A percentile compares a stretch with the other conserved stretches of the same genome.
phyloP scores from a whole-genome alignment of 2,113 vertebrate genomes.

The Siniperca chuatsi region DNA sequence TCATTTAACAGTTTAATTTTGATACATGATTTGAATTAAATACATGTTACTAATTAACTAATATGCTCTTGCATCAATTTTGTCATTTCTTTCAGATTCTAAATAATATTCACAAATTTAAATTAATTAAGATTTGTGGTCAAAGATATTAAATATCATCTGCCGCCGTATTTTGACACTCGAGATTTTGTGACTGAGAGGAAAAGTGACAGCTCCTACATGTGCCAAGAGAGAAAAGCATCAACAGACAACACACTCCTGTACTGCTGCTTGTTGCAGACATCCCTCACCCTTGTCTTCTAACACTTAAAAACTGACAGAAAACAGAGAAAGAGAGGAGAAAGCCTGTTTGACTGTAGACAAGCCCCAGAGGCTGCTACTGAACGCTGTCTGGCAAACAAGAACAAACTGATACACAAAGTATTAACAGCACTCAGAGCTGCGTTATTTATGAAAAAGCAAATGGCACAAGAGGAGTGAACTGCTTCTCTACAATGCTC shows the following conservation, averaged over 20 bases:
- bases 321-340: conserved; percentile 65
- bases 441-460: conserved; percentile 56
- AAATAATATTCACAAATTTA: conserved; percentile 6
- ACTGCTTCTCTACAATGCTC: conserved; percentile 15
- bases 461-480: conserved; percentile 55
- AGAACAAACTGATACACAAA: conserved; percentile 73
- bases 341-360: conserved; percentile 70
- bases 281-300: conserved; percentile 72
- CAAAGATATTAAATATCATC: conserved; percentile 1
- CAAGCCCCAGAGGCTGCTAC: conserved; percentile 70
- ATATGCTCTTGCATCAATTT: background rate
- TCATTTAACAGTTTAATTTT: conserved; percentile 50
- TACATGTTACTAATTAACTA: background rate
- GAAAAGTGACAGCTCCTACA: conserved; percentile 70
- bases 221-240: conserved; percentile 63
- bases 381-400: conserved; percentile 69
- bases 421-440: conserved; percentile 59
- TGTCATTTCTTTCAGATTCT: background rate
- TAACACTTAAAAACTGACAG: conserved; percentile 74
- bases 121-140: conserved; percentile 23
- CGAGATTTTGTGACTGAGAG: conserved; percentile 55
- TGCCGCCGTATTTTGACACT: conserved; percentile 47
- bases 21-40: conserved; percentile 41
- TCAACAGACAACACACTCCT: conserved; percentile 52
- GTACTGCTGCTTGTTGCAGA: conserved; percentile 65